Percentiles rank a stretch among this genome's conserved stretches.
phyloP scores from a whole-genome alignment of 2,888 invertebrate species.

The Azorinus chamasolen region DNA sequence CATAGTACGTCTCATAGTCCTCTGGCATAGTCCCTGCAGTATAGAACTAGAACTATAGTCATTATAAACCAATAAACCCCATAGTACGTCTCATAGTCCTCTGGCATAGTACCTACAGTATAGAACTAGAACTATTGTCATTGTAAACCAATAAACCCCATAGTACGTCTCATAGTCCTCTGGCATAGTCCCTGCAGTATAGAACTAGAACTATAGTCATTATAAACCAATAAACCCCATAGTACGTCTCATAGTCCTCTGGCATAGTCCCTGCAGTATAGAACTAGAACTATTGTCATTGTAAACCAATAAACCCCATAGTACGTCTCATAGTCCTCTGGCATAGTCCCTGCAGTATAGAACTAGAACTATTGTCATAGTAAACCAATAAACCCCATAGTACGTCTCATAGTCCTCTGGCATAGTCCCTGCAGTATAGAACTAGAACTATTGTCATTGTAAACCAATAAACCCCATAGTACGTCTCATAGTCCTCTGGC shows the following conservation, averaged over 20 bases:
- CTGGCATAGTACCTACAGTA: slow-evolving; percentile 91
- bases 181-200: slow-evolving; percentile 90
- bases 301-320: slow-evolving; percentile 95
- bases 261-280: slow-evolving; percentile 90
- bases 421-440: slow-evolving; percentile 89
- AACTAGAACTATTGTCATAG: no score
- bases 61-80: slow-evolving; percentile 95
- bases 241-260: slow-evolving; percentile 92
- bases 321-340: slow-evolving; percentile 92
- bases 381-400: slow-evolving; percentile 94
- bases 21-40: slow-evolving; percentile 91
- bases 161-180: slow-evolving; percentile 93
- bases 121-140: no score
- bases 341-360: slow-evolving; percentile 89
- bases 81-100: slow-evolving; percentile 93
- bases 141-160: slow-evolving; percentile 94
- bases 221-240: slow-evolving; percentile 94
- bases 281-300: no score
- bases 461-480: slow-evolving; percentile 94
- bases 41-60: no score
- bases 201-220: no score
- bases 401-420: slow-evolving; percentile 93
- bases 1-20: slow-evolving; percentile 93
- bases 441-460: no score
- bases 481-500: slow-evolving; percentile 89